phyloP scores from a whole-genome alignment of 2,113 vertebrate genomes.

The Triplophysa siluroides region DNA sequence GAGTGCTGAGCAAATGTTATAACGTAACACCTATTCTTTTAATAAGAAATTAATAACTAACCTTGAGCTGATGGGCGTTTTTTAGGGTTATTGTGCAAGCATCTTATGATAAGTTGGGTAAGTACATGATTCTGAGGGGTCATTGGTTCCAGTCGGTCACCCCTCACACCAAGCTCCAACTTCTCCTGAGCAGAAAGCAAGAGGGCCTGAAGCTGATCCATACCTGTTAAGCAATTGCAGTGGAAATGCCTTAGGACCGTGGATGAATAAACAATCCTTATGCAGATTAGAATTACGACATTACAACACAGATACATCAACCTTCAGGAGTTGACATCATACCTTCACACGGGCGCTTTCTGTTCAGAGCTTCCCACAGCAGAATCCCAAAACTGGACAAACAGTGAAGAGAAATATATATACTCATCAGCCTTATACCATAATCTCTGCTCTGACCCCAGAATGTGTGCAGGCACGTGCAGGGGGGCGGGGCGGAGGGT shows the following conservation, averaged over 20 bases:
- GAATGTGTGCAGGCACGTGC: too few relatives aligned
- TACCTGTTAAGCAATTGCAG: constrained; percentile 26
- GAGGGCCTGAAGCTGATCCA: constrained; percentile 39
- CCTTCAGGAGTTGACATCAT: background rate
- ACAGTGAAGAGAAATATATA: background rate
- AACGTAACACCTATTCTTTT: background rate
- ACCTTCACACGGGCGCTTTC: constrained; percentile 52
- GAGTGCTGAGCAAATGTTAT: background rate
- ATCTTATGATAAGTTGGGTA: constrained; percentile 48
- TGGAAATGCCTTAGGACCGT: background rate
- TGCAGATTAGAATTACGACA: background rate
- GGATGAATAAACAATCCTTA: background rate
- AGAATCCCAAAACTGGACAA: constrained; percentile 55
- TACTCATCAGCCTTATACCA: background rate
- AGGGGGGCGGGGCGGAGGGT: too few relatives aligned
- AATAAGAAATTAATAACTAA: constrained; percentile 1
- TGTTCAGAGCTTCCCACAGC: constrained; percentile 55
- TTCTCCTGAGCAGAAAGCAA: constrained; percentile 8
- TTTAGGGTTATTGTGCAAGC: constrained; percentile 49
- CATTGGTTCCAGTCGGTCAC: constrained; percentile 26
- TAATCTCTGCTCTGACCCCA: background rate
- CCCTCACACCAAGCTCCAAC: background rate
- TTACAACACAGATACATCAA: background rate
- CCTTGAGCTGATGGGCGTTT: constrained; percentile 53
- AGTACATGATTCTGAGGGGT: constrained; percentile 42